Conservation (phyloP, 2,888 invertebrate genomes). For the Melolontha melolontha region DNA sequence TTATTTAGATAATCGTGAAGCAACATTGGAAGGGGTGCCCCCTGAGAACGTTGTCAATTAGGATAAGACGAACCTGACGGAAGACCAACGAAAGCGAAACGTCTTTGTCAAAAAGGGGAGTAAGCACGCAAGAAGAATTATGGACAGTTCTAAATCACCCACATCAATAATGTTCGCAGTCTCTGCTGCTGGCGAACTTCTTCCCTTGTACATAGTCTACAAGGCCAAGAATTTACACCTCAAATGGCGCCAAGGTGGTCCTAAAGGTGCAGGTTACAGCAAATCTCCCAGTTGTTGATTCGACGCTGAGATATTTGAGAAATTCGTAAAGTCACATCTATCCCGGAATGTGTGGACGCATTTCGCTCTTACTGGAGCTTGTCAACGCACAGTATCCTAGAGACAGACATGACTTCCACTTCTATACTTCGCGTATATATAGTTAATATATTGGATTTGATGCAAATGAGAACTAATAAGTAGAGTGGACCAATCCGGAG, state of each 20-base stretch:
- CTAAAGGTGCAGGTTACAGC: constrained; percentile 52
- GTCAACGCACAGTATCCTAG: too few relatives aligned
- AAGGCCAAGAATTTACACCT: constrained; percentile 53
- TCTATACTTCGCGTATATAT: too few relatives aligned
- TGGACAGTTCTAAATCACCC: constrained; percentile 41
- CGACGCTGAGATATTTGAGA: constrained; percentile 32
- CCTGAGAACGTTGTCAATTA: constrained; percentile 54
- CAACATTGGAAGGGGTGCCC: constrained; percentile 44
- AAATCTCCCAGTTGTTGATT: constrained; percentile 56
- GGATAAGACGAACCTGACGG: constrained; percentile 57
- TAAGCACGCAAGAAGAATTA: constrained; percentile 37
- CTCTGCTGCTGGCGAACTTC: neutral
- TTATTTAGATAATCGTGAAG: constrained; percentile 45
- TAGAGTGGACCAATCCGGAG: too few relatives aligned
- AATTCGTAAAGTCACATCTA: too few relatives aligned
- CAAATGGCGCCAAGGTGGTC: constrained; percentile 56
- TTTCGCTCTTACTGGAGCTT: too few relatives aligned
- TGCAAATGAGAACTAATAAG: too few relatives aligned
- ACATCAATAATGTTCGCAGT: too few relatives aligned
- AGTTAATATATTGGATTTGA: too few relatives aligned
- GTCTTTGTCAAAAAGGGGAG: constrained; percentile 2
- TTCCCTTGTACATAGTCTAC: constrained; percentile 51
- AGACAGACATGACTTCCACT: too few relatives aligned
- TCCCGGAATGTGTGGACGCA: too few relatives aligned
- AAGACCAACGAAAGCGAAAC: constrained; percentile 54